Evolutionary conservation across 2,113 vertebrate species (phyloP), one percentile per base, ranked within the genome.

Genomic region (Maylandia zebra): DNA sequence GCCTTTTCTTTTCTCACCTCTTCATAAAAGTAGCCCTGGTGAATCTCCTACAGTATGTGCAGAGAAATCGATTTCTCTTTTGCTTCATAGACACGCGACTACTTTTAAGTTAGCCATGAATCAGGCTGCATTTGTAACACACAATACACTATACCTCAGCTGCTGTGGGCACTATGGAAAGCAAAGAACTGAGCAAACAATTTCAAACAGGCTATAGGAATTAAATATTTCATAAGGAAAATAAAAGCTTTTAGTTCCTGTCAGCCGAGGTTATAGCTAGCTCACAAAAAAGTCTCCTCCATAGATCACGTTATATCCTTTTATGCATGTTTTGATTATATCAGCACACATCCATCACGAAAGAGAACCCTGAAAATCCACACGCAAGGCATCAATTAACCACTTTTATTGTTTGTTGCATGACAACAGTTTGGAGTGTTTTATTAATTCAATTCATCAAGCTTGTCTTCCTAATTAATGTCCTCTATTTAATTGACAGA

Each of bases 391-490:
- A 12, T 19, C 17, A 38, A 8, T 41, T 12, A 27, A 48, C 56
- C 24, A 32, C 43, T 59, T 10, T 9, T 69, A 14, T 36, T 30
- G 30, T 19, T 53, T n/a, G n/a, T 80, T 56, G 56, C 19, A n/a
- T 36, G 66, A 48, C 55, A 83, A 48, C 69, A 81, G 5, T 24
- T 69, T 76, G 24, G 8, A 78, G 38, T 12, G 19, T 41, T 79
- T 57, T 19, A 85, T 83, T 84, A 55, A 91, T 87, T 81, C 4
- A 2, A 89, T 91, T 89, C 3, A 13, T 85, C 79, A 36, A 66
- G 48, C 57, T 64, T 59, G 50, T 87, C 86, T 53, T 87, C 59
- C 81, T 89, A 71, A 90, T 88, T 69, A 56, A 90, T 61, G 43
- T 74, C 38, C 17, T 84, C 22, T 43, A 13, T 78, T 83, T 59